These are phyloP conservation scores for Ptilonorhynchus violaceus DNA, from an alignment of 2,113 vertebrate species.

Conservation along the genomic window DNA sequence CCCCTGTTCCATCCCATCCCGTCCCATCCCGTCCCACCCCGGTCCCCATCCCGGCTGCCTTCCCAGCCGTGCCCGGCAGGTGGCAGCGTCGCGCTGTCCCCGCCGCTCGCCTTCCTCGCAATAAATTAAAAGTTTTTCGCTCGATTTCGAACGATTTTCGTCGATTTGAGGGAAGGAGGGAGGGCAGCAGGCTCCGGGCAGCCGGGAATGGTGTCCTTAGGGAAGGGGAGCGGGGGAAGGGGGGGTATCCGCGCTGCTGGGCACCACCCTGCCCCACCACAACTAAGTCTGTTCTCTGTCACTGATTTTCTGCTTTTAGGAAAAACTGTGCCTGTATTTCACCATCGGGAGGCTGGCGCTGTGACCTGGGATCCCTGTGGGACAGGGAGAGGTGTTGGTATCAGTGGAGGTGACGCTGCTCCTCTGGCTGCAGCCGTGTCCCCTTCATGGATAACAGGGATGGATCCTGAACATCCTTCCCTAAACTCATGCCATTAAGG, in stretches of 20 bases:
- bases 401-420: accelerated
- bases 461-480: background rate
- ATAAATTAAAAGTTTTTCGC: background rate
- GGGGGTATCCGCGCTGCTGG: background rate
- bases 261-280: accelerated
- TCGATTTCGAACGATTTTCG: background rate
- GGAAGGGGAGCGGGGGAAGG: background rate
- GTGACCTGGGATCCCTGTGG: background rate
- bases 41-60: background rate
- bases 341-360: accelerated
- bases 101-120: accelerated
- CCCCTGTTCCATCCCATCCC: background rate
- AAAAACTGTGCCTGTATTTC: accelerated
- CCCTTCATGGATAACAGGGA: accelerated
- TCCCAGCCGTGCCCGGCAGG: background rate
- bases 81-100: background rate
- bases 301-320: background rate
- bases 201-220: background rate
- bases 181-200: background rate
- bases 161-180: background rate
- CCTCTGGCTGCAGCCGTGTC: background rate
- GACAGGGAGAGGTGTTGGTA: accelerated
- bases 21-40: background rate
- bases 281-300: background rate
- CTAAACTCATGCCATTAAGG: accelerated